Evolutionary conservation across 2,113 vertebrate species (phyloP), one percentile per base, ranked within the genome.

Genomic region (Prionailurus bengalensis): DNA sequence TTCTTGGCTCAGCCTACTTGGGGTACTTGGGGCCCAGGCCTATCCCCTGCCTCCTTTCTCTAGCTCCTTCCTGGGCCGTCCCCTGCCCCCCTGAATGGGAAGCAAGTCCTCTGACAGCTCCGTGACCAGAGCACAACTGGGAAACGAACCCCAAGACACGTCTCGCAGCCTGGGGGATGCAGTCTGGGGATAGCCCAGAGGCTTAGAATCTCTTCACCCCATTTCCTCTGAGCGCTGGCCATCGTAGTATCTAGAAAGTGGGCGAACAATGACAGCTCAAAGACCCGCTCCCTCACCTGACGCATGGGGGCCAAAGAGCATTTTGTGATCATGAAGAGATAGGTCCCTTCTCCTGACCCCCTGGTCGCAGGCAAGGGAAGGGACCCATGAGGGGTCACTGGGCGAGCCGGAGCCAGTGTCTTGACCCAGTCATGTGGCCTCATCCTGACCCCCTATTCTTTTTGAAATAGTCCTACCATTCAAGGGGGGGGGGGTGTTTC

Each of bases 131-230:
- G 23, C n/a, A 39, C 11, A 13, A 48, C 51, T 14, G 61, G 53
- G 84, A 84, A 48, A 53, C 7, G 23, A 36, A 55, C 36, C 27
- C 25, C 71, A n/a, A 10, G 19, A 11, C 15, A 3, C 17, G 1
- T 3, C 39, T 45, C 83, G 15, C 58, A 27, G 87, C 66, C 95
- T 58, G 4, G 13, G 16, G 33, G 39, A 10, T 4, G 61, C 4
- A 0, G 0, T 5, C 5, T 10, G 4, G 4, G 13, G 29, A 6
- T 29, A 19, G 39, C 61, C 89, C 84, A 1, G 6, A 4, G 3
- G 19, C 39, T 82, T 17, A 13, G 48, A 36, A 5, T 8, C 17
- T 55, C 66, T 12, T 33, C 55, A 66, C 78, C 80, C 16, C 3
- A 1, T 65, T 55, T 25, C 71, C 66, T 71, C 55, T 14, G 29